phyloP scores from a whole-genome alignment of 2,888 invertebrate genomes.

The Drosophila anomalata region DNA sequence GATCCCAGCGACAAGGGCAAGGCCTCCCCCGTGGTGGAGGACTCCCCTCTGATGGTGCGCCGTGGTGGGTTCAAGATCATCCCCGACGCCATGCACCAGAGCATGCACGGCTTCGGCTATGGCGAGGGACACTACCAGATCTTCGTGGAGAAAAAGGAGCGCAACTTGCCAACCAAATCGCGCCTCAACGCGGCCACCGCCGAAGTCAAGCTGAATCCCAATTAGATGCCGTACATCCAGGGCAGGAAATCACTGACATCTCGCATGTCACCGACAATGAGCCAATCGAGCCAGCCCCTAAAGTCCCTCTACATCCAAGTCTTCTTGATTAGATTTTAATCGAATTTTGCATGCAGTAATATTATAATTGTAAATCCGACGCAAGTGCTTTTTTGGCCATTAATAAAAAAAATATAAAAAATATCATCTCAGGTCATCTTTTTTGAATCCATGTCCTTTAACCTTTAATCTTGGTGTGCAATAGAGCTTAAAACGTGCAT shows the following conservation, averaged over 20 bases:
- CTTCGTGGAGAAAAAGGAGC: conserved; percentile 80
- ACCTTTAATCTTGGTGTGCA: too few relatives aligned
- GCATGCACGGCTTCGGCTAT: conserved; percentile 74
- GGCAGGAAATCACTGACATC: conserved; percentile 21
- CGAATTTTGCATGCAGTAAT: conserved; percentile 30
- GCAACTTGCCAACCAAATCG: conserved; percentile 71
- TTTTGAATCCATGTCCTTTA: conserved; percentile 21
- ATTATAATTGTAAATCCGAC: conserved; percentile 34
- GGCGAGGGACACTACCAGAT: conserved; percentile 81
- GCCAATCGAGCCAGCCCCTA: conserved; percentile 49
- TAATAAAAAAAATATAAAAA: conserved; percentile 68
- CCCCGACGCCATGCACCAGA: conserved; percentile 69
- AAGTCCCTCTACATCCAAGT: conserved; percentile 24
- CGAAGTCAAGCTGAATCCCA: conserved; percentile 78
- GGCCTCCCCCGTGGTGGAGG: conserved; percentile 15
- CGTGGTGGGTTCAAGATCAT: conserved; percentile 65
- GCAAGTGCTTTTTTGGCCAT: conserved; percentile 63
- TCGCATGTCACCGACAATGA: conserved; percentile 47
- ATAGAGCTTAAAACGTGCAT: too few relatives aligned
- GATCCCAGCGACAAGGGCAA: conserved; percentile 13
- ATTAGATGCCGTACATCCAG: conserved; percentile 48
- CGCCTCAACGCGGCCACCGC: conserved; percentile 75
- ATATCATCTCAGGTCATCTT: conserved; percentile 4
- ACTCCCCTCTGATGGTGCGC: conserved; percentile 44
- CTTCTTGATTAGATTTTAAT: conserved; percentile 54